Evolutionary conservation across 92 coral and sea anemone species (phyloP), one percentile per base, ranked within the genome.

Genomic region (Chrysogorgia sp.): DNA sequence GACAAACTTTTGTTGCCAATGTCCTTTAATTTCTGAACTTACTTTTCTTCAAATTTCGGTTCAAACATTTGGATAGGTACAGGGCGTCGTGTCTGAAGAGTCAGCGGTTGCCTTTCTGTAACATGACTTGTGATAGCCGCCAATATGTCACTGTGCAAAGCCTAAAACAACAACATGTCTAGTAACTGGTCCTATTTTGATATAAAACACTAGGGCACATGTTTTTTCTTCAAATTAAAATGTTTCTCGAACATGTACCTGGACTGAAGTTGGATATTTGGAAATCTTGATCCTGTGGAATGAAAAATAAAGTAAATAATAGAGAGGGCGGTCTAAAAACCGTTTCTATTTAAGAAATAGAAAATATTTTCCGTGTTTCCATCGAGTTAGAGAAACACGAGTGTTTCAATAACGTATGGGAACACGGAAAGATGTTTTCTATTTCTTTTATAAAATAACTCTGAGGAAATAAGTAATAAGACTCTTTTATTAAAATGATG

Each of bases 31-130:
- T n/a, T n/a, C n/a, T n/a, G n/a, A 50, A 87, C 97, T 81, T 77
- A 94, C 98, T 87, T 92, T 76, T 94, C 98, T 58, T 91, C 88
- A 85, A 94, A 94, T 75, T 91, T 94, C 3, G 98, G 98, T 58
- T 90, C 93, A 74, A 83, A 94, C 47, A 93, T 85, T 85, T 85
- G 90, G 63, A 94, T 85, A 32, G 98, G 86, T 58, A 86, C 71
- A 0, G 98, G 97, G 48, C 83, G 92, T 55, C 96, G 86, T 35
- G 94, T 80, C 50, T 89, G 98, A 13, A 91, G 75, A 10, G 97
- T 83, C 48, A 94, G 83, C 68, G 90, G 92, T 56, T 82, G 83
- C 31, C 97, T 87, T 21, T 30, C 37, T 40, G 19, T 71, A 28
- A 33, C 63, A 37, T 71, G 78, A 53, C 63, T 71, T 2, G 63